Evolutionary conservation across 2,888 invertebrate genomes (phyloP), one percentile per base, ranked within the genome.

Genomic region (Erebia palarica): DNA sequence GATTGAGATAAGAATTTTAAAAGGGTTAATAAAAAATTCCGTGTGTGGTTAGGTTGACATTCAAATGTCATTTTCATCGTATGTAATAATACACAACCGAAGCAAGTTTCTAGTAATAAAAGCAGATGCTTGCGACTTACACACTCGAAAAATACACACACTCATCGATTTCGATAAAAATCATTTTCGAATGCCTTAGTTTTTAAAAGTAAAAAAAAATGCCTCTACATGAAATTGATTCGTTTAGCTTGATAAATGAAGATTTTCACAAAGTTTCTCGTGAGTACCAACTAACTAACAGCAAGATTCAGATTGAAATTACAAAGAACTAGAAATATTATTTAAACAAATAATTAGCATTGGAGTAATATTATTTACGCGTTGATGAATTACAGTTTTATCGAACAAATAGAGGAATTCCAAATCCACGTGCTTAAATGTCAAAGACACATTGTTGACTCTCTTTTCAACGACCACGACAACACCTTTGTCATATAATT

Each of bases 401-500:
- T 49, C 8, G 10, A 63, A 18, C 44, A 21, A 53, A 65, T 42
- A 14, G 68, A 68, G 47, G 70, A 74, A 74, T 68, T 58, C 66
- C 70, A 70, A 74, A 70, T n/a, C 47, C 47, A 63, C 51, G 57
- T 64, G 55, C 51, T 57, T 66, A 72, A 71, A 55, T 64, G 18
- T 42, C 68, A 70, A 70, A 71, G 66, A 82, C 53, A 65, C 36
- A 68, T 72, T 71, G 73, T 74, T 65, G 55, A 21, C 59, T 78
- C 77, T 81, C 84, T 84, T 86, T 86, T 84, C 84, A 86, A 81
- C 83, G 76, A 81, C 78, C 78, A 80, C 80, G 79, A 80, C 80
- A 79, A 81, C 79, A 68, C 79, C 76, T 77, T 84, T 86, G 86
- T 88, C 77, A 76, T 75, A 79, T 86, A 88, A 92, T 90, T 90